Evolutionary conservation across 1,140 invertebrate genomes (phyloP).

Genomic region (Hesperophylax magnus): DNA sequence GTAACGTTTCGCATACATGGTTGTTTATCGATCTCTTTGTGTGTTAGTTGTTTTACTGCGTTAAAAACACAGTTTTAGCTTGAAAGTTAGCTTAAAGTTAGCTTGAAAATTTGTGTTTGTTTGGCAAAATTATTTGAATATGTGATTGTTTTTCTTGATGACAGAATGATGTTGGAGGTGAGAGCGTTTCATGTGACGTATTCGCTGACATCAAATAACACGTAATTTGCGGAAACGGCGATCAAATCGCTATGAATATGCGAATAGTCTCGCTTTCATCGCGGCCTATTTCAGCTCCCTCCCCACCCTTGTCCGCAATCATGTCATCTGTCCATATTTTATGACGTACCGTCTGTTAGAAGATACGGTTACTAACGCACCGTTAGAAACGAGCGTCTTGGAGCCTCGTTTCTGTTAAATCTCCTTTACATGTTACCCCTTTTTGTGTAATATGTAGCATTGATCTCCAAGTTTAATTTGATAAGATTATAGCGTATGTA

Average conservation of each 20-base stretch:
- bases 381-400: not conserved
- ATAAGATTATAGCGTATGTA: too few species aligned
- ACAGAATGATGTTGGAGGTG: too few species aligned
- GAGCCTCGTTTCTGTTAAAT: not conserved
- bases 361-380: not conserved
- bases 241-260: not conserved
- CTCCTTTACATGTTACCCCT: too few species aligned
- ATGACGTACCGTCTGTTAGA: constrained; percentile 7
- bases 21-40: too few species aligned
- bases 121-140: not conserved
- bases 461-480: too few species aligned
- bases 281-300: not conserved
- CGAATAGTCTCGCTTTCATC: not conserved
- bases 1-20: too few species aligned
- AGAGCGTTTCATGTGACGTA: too few species aligned
- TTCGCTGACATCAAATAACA: not conserved
- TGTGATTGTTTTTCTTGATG: too few species aligned
- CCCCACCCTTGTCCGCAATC: not conserved
- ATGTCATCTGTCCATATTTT: constrained; percentile 16
- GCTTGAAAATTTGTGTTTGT: not conserved
- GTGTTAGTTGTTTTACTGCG: too few species aligned
- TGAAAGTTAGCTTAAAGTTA: too few species aligned
- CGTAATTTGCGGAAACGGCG: not conserved
- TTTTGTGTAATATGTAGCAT: too few species aligned
- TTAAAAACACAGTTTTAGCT: too few species aligned